Evolutionary conservation across 1,140 invertebrate genomes (phyloP).

Genomic region (Anastrepha ludens): DNA sequence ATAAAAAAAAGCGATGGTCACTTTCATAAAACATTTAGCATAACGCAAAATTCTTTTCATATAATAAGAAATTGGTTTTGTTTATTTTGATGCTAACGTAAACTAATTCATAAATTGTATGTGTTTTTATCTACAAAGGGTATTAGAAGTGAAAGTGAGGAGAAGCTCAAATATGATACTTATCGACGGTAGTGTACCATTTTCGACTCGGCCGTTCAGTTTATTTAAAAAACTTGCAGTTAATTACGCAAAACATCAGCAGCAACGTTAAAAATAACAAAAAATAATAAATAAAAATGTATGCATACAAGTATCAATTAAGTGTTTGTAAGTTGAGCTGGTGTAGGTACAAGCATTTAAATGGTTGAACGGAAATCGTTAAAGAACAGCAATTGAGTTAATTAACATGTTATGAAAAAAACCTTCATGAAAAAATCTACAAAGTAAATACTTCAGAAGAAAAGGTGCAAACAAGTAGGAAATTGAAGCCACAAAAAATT

Average conservation of each 20-base stretch:
- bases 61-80: too few relatives aligned
- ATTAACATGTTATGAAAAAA: constrained; percentile 36
- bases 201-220: not conserved
- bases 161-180: too few relatives aligned
- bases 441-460: not conserved
- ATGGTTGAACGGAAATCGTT: constrained; percentile 26
- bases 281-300: constrained; percentile 23
- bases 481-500: too few relatives aligned
- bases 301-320: not conserved
- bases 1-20: too few relatives aligned
- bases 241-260: constrained; percentile 5
- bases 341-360: constrained; percentile 5
- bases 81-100: too few relatives aligned
- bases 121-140: too few relatives aligned
- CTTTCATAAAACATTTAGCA: too few relatives aligned
- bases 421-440: too few relatives aligned
- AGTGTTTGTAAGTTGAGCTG: not conserved
- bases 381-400: constrained; percentile 41
- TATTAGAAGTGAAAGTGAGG: too few relatives aligned
- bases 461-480: not conserved
- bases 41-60: too few relatives aligned
- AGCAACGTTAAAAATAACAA: not conserved
- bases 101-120: too few relatives aligned
- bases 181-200: not conserved
- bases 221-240: not conserved